Evolutionary conservation across 53 echinoderm and acorn worm genomes (phyloP).

Genomic region (Paracentrotus lividus): DNA sequence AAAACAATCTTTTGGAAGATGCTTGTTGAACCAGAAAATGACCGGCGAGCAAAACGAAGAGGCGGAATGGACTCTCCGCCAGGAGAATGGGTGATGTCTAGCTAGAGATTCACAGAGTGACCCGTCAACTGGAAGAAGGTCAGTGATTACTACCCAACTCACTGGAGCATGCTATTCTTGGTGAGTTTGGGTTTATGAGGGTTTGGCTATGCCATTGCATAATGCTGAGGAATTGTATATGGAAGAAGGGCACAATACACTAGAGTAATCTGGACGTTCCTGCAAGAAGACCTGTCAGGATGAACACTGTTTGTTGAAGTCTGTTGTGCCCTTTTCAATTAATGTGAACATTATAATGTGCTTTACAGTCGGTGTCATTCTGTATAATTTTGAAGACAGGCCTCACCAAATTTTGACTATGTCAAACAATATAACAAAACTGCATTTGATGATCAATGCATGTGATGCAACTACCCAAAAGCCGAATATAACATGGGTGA

Average conservation of each 20-base stretch:
- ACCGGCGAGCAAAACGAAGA: not conserved
- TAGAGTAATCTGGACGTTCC: conserved; percentile 26
- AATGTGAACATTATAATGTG: not conserved
- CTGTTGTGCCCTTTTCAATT: conserved; percentile 52
- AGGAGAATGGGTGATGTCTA: conserved; percentile 7
- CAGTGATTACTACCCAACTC: conserved; percentile 59
- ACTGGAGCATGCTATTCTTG: conserved; percentile 51
- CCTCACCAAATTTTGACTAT: no score
- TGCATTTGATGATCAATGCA: no score
- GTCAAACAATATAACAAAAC: no score
- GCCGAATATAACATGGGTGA: no score
- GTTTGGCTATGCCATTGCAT: not conserved
- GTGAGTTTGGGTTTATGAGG: conserved; percentile 39
- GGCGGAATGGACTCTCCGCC: not conserved
- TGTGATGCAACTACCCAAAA: no score
- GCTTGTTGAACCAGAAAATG: not conserved
- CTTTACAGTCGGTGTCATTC: not conserved
- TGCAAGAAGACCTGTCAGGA: conserved; percentile 15
- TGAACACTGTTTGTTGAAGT: conserved; percentile 1
- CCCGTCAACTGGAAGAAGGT: conserved; percentile 33
- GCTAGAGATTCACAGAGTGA: conserved; percentile 59
- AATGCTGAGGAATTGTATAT: conserved; percentile 18
- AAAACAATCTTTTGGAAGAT: not conserved
- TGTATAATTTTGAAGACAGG: not conserved
- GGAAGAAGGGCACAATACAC: conserved; percentile 49